These are phyloP conservation scores for Oxyscelio sp. DNA, from an alignment of 2,888 invertebrate genomes.

Conservation along the genomic window DNA sequence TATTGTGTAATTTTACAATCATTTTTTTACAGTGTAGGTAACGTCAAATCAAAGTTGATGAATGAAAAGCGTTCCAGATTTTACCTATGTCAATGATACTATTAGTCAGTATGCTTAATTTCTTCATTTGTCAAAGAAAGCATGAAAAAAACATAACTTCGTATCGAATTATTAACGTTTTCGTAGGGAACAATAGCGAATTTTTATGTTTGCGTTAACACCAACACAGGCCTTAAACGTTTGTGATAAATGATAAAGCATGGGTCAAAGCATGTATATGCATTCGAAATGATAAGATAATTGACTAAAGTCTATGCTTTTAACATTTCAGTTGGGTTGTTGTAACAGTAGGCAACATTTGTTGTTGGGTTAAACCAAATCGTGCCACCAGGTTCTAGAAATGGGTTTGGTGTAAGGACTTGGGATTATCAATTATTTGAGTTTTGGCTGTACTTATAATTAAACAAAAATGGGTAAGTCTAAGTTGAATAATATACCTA, in stretches of 20 bases:
- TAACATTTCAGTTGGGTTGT: constrained; percentile 64
- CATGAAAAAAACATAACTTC: constrained; percentile 12
- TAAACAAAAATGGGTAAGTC: constrained; percentile 63
- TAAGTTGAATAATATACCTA: no score
- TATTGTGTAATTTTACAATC: no score
- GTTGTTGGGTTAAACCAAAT: constrained; percentile 44
- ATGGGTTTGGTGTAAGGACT: constrained; percentile 52
- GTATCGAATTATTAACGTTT: constrained; percentile 14
- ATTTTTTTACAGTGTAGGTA: no score
- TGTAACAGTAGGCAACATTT: constrained; percentile 51
- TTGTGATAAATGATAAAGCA: constrained; percentile 64
- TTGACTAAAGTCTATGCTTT: constrained; percentile 58
- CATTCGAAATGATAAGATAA: constrained; percentile 73
- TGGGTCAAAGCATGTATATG: constrained; percentile 72
- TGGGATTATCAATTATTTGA: constrained; percentile 12
- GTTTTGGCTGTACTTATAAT: constrained; percentile 13
- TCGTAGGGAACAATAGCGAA: constrained; percentile 39
- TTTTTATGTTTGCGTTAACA: constrained; percentile 53
- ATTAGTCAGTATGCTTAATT: background rate
- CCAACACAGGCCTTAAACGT: constrained; percentile 42
- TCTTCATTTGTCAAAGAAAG: constrained; percentile 15
- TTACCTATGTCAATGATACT: background rate
- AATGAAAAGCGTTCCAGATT: background rate
- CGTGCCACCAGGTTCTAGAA: constrained; percentile 11
- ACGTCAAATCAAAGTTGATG: no score